Percentiles rank a stretch among this genome's conserved stretches.
Evolutionary conservation across 2,113 vertebrate species (phyloP).

Genomic region (Xiphophorus hellerii): DNA sequence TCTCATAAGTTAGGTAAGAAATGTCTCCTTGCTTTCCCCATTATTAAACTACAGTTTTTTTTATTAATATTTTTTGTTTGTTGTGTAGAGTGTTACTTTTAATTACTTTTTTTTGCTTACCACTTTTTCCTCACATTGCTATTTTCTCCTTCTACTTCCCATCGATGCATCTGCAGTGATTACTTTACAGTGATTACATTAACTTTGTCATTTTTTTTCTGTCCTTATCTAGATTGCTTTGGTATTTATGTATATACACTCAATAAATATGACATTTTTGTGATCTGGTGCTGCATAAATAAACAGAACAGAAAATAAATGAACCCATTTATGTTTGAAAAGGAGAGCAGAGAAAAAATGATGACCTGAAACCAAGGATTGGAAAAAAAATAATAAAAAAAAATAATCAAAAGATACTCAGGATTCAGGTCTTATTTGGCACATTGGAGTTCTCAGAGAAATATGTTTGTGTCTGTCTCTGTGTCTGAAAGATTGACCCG

Average conservation of each 20-base stretch:
- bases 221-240: neutral
- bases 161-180: neutral
- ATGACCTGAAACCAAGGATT: conserved; percentile 5
- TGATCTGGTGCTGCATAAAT: too few species aligned
- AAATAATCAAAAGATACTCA: conserved; percentile 40
- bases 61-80: neutral
- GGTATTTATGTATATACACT: neutral
- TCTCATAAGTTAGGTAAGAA: neutral
- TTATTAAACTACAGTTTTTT: neutral
- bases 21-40: too few species aligned
- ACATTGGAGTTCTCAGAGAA: conserved; percentile 26
- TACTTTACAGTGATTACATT: neutral
- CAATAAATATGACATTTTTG: neutral
- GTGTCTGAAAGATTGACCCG: conserved; percentile 53
- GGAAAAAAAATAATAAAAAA: conserved; percentile 22
- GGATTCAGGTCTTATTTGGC: conserved; percentile 35
- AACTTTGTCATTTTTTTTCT: neutral
- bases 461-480: conserved; percentile 46
- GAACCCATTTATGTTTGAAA: conserved; percentile 29
- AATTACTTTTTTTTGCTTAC: neutral
- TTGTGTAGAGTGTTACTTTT: neutral
- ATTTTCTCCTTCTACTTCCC: neutral
- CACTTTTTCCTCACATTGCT: neutral
- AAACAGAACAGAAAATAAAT: neutral
- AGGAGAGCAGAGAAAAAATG: conserved; percentile 14